Conservation (phyloP, 1,140 invertebrate species). For the Dreissena polymorpha region DNA sequence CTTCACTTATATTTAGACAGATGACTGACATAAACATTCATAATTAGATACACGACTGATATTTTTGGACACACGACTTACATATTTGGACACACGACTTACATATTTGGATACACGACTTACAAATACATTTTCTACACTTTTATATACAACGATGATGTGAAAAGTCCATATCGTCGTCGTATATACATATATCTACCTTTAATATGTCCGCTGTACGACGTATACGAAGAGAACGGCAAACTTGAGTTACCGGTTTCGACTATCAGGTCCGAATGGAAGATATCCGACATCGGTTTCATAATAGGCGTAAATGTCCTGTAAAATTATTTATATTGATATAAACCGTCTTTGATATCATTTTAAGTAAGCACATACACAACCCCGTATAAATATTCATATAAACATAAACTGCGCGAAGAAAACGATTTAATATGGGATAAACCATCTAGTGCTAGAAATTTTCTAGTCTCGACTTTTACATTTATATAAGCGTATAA, state of each 20-base stretch:
- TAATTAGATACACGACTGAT: neutral
- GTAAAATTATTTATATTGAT: conserved; percentile 1
- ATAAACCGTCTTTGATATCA: neutral
- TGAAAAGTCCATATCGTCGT: neutral
- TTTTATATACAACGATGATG: no score
- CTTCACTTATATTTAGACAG: neutral
- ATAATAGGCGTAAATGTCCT: conserved; percentile 84
- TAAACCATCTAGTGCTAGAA: neutral
- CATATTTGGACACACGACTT: neutral
- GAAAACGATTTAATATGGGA: neutral
- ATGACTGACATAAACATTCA: neutral
- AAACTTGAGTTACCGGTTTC: conserved; percentile 87
- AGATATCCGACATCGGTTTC: conserved; percentile 87
- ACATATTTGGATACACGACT: no score
- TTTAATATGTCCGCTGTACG: conserved; percentile 89
- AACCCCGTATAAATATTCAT: neutral
- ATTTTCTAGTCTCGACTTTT: neutral
- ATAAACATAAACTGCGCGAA: neutral
- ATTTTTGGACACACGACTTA: no score
- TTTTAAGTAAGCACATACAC: neutral
- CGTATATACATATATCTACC: conserved; percentile 80
- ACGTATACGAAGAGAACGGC: conserved; percentile 87
- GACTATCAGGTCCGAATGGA: conserved; percentile 87
- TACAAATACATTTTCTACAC: no score
- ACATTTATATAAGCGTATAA: neutral